phyloP scores from a whole-genome alignment of 2,888 invertebrate genomes.

The Parasteatoda lunata region DNA sequence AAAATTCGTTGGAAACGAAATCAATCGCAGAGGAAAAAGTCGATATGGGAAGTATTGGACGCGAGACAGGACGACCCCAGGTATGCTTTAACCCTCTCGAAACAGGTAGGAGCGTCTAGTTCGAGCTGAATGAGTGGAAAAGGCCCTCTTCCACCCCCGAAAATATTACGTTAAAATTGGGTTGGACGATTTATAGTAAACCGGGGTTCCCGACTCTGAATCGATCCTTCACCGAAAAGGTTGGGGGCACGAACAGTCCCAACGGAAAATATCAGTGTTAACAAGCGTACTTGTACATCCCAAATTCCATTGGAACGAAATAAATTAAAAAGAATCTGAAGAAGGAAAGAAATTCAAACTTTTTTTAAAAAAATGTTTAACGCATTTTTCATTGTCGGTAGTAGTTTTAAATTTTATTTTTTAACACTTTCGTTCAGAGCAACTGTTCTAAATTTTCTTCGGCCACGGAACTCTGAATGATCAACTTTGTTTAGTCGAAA shows the following conservation, averaged over 20 bases:
- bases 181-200: neutral
- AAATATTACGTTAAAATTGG: neutral
- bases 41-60: neutral
- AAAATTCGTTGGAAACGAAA: neutral
- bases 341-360: too few species aligned
- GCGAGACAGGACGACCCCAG: neutral
- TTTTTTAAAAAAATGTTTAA: too few species aligned
- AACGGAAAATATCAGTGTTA: neutral
- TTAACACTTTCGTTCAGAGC: too few species aligned
- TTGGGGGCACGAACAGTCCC: neutral
- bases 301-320: neutral
- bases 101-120: neutral
- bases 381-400: too few species aligned
- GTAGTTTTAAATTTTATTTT: too few species aligned
- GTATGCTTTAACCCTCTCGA: neutral
- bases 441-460: too few species aligned
- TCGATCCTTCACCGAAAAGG: neutral
- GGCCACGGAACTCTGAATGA: too few species aligned
- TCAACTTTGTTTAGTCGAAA: too few species aligned
- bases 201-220: neutral
- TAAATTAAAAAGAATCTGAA: too few species aligned
- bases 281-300: neutral
- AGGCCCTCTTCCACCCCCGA: neutral
- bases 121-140: neutral
- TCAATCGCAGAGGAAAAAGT: conserved; percentile 1